Base-by-base conservation (phyloP, 2,888 invertebrate species). In the Pachycephus smyrnensis region DNA sequence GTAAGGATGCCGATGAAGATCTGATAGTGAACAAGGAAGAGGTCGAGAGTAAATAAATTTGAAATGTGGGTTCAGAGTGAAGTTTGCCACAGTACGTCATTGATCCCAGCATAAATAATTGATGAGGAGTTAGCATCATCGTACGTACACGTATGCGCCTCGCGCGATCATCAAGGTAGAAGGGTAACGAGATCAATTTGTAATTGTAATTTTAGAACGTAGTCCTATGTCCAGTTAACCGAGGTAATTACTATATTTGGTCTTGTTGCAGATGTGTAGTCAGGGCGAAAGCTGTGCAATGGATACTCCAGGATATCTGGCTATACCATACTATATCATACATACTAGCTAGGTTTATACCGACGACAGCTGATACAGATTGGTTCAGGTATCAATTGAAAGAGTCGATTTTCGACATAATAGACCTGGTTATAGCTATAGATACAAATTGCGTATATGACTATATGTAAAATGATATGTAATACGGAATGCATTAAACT, bases 131-230 rank as follows among this genome's bases (percentile, higher is more conserved):
- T 40, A 40, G 55, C 0, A 55, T 6, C 55, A 23, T 55, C 55
- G 23, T 23, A 55, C 23, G 23, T 23, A 23, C 55, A 23, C 1
- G 55, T 55, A 23, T 55, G 55, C 9, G 55, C 23, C 55, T 9
- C 9, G 55, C 2, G 55, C 55, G 9, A 9, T 55, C 55, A 55
- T 55, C 55, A 55, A 55, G 55, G 55, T 55, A 23, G 55, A 12
- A 40, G 9, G 69, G 73, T 76, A 73, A 73, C 75, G 33, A 55
- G 73, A 73, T 76, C 77, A 76, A 86, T 86, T 86, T 86, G 86
- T 86, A 86, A 86, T 86, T 85, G 85, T 86, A 84, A 86, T 85
- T 84, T 79, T 78, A 80, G 76, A 79, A 37, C 55, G 79, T 32
- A 73, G 74, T 74, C 35, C 82, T 81, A 82, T 83, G 83, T 76